Evolutionary conservation across 64 coral and sea anemone species (phyloP), one percentile per base, ranked within the genome.

Genomic region (Astreopora myriophthalma): DNA sequence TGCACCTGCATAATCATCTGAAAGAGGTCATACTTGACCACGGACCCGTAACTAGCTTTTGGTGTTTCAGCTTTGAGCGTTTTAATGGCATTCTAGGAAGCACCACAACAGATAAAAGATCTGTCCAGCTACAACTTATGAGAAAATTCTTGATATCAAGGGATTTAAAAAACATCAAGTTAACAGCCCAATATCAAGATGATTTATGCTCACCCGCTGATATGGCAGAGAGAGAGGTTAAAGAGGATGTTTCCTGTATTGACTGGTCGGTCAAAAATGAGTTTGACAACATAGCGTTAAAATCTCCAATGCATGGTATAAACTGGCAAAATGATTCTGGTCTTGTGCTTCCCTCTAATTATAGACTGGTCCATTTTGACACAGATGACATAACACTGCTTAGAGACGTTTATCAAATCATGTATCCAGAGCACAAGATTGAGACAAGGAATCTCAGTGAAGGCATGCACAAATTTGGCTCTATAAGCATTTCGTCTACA

Each of bases 51-150:
- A 25, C 62, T 16, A 73, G 89, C 29, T 91, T 91, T 85, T 85
- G 90, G 90, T 85, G 90, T 49, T 85, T 92, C 63, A 83, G 89
- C 30, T 91, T 91, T 34, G 77, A 91, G 69, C 61, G 67, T 5
- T 70, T 70, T 49, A 89, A 89, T 44, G 87, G 87, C 12, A 77
- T 89, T 42, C 16, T 89, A 23, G 73, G 87, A 39, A 60, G 1
- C 76, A 64, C 64, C 35, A 77, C 74, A 89, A 77, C 52, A 16
- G 78, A 89, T 68, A 76, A 64, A 39, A 77, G 32, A 79, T 73
- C 55, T 20, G 77, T 89, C 13, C 73, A 89, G 58, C 55, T 89
- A 12, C 87, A 89, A 38, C 74, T 89, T 27, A 70, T 70, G 67
- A 31, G 67, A 10, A 8, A 70, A 33, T 34, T 70, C 3, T 32